Evolutionary conservation across 1,140 invertebrate species (phyloP).

Genomic region (Aphidius gifuensis): DNA sequence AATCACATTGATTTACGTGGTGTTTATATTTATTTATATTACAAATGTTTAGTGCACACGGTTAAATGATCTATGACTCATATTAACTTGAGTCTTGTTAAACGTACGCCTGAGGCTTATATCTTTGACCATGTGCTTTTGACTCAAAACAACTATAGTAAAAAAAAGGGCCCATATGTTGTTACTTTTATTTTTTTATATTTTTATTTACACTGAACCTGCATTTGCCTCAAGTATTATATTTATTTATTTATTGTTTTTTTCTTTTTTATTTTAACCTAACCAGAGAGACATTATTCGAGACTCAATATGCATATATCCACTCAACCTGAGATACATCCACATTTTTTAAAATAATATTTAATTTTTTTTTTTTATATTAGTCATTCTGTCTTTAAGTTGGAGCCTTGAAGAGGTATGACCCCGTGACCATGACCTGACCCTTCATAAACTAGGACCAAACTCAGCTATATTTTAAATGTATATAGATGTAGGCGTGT

Average conservation of each 20-base stretch:
- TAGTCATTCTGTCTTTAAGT: constrained; percentile 25
- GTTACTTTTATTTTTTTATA: no score
- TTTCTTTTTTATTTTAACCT: no score
- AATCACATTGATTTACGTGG: constrained; percentile 51
- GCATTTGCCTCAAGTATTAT: no score
- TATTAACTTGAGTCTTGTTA: constrained; percentile 55
- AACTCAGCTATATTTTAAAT: constrained; percentile 56
- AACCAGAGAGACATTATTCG: no score
- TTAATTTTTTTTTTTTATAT: constrained; percentile 1
- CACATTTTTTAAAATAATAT: background rate
- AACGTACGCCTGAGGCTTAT: constrained; percentile 41
- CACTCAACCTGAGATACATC: no score
- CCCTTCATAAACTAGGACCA: constrained; percentile 55
- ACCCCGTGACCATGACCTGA: constrained; percentile 43
- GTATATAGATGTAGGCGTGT: constrained; percentile 54
- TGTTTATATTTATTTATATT: constrained; percentile 55
- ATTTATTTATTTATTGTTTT: no score
- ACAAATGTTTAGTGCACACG: constrained; percentile 50
- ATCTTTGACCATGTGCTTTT: background rate
- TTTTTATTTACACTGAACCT: no score
- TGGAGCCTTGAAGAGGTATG: constrained; percentile 9
- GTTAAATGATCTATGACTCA: constrained; percentile 50
- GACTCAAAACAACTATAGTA: no score
- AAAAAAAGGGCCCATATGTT: no score
- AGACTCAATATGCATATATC: no score